phyloP scores from a whole-genome alignment of 2,888 invertebrate genomes.

The Lobophora halterata region DNA sequence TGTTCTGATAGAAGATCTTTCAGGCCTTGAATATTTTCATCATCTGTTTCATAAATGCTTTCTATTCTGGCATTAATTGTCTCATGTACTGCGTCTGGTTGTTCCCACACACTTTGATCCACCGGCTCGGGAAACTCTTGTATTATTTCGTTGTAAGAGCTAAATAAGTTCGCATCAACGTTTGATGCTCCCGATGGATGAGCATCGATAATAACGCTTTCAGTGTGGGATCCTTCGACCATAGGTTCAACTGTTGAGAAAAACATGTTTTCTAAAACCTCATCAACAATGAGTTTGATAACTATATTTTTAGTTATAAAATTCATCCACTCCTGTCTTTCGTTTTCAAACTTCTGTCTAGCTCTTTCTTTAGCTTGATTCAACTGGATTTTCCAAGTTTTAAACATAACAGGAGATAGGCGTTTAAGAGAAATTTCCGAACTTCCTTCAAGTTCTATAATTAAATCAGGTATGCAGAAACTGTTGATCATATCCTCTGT shows the following conservation, averaged over 20 bases:
- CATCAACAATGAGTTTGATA: conserved; percentile 51
- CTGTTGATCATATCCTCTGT: conserved; percentile 72
- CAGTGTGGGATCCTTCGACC: conserved; percentile 35
- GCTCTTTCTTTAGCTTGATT: conserved; percentile 54
- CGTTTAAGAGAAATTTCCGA: conserved; percentile 53
- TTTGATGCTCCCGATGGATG: conserved; percentile 55
- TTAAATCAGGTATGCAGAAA: conserved; percentile 80
- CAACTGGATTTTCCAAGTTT: conserved; percentile 62
- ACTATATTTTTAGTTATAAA: conserved; percentile 54
- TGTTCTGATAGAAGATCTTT: conserved; percentile 59
- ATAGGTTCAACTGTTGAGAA: conserved; percentile 28
- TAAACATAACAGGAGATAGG: conserved; percentile 50
- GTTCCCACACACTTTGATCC: conserved; percentile 71
- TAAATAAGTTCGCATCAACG: conserved; percentile 59
- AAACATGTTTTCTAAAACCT: conserved; percentile 46
- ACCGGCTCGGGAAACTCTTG: conserved; percentile 72
- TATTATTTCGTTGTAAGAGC: conserved; percentile 56
- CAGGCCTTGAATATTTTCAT: conserved; percentile 61
- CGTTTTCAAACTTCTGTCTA: conserved; percentile 39
- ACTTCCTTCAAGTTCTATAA: conserved; percentile 72
- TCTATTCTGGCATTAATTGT: conserved; percentile 69
- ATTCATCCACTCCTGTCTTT: conserved; percentile 50
- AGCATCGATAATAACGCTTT: conserved; percentile 72
- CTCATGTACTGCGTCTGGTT: conserved; percentile 65
- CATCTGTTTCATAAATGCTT: conserved; percentile 62